Percentiles rank a stretch among this genome's conserved stretches.
phyloP scores from a whole-genome alignment of 2,797 vertebrate species.

The Scomberomorus guttatus region DNA sequence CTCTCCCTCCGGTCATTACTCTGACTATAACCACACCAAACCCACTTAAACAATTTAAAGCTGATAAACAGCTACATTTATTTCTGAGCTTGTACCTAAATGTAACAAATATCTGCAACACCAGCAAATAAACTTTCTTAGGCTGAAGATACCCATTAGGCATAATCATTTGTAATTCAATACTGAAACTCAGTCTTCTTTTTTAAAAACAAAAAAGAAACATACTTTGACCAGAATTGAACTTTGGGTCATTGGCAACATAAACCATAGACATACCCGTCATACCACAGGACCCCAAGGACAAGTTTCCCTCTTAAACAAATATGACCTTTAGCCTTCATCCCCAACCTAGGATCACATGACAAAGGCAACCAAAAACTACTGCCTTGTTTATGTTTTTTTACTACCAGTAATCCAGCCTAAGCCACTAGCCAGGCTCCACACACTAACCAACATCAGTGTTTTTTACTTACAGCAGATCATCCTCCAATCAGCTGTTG shows the following conservation, averaged over 20 bases:
- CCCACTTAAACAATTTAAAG: conserved; percentile 3
- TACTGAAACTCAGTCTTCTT: conserved; percentile 42
- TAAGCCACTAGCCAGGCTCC: background rate
- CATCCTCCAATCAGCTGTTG: background rate
- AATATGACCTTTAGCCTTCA: conserved; percentile 65
- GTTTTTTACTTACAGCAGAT: background rate
- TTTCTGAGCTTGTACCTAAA: conserved; percentile 3
- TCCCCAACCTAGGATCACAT: conserved; percentile 33
- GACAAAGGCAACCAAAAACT: conserved; percentile 17
- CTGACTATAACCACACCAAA: conserved; percentile 6
- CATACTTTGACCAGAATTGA: conserved; percentile 36
- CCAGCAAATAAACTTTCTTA: background rate
- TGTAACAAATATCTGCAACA: background rate
- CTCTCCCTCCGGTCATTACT: background rate
- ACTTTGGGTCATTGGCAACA: conserved; percentile 46
- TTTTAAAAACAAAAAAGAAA: conserved; percentile 49
- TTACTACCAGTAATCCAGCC: background rate
- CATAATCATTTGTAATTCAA: conserved; percentile 52
- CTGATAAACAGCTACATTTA: conserved; percentile 8
- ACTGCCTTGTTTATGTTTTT: conserved; percentile 7
- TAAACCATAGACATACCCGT: conserved; percentile 56
- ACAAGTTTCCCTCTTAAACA: conserved; percentile 38
- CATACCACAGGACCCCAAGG: conserved; percentile 66
- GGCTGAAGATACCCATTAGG: conserved; percentile 9
- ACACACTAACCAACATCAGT: background rate